Percentiles rank a stretch among this genome's conserved stretches.
Evolutionary conservation across 2,113 vertebrate species (phyloP).

Genomic region (Colinus virginianus): DNA sequence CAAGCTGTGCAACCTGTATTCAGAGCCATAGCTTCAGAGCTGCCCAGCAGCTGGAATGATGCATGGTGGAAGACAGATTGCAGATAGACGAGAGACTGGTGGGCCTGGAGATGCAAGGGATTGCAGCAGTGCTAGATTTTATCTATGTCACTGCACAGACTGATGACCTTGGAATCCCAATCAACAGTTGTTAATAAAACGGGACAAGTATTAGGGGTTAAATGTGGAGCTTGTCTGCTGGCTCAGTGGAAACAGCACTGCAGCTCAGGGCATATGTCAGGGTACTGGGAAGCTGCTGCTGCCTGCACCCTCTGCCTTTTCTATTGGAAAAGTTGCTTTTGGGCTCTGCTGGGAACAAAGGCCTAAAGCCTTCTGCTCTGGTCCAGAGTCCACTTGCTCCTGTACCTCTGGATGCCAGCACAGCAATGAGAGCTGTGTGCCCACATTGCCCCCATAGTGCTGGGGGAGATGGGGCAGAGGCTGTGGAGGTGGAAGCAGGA

Average conservation of each 20-base stretch:
- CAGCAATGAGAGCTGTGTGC: background rate
- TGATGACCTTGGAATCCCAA: background rate
- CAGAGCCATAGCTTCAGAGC: background rate
- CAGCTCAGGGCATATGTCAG: background rate
- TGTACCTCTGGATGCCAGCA: background rate
- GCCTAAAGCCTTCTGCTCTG: background rate
- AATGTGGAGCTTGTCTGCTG: background rate
- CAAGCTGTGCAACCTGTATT: background rate
- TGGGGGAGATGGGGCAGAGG: background rate
- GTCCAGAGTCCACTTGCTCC: background rate
- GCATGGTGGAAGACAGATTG: background rate
- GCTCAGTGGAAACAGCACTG: background rate
- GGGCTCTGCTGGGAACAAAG: background rate
- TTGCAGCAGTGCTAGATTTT: conserved; percentile 16
- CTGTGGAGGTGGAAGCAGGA: background rate
- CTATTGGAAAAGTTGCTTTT: background rate
- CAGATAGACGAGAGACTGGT: background rate
- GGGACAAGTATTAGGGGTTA: background rate
- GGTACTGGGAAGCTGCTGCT: background rate
- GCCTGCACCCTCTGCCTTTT: background rate
- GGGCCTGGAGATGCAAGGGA: background rate
- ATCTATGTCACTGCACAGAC: background rate
- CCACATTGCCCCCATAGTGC: background rate
- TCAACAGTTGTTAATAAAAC: conserved; percentile 25
- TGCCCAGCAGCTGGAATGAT: background rate